Evolutionary conservation across 2,113 vertebrate genomes (phyloP).

Genomic region (Upupa epops): DNA sequence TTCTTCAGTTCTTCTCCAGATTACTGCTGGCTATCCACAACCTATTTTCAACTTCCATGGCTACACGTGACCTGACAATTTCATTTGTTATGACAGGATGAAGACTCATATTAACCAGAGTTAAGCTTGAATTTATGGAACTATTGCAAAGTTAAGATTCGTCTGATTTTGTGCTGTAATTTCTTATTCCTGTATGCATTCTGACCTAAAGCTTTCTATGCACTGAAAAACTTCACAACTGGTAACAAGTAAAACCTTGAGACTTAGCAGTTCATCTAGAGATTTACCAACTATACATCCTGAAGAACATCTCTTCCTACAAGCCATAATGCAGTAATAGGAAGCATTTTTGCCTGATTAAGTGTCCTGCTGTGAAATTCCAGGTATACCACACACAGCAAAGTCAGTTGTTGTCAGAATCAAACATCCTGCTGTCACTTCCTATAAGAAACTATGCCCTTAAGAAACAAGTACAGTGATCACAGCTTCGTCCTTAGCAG

Average conservation of each 20-base stretch:
- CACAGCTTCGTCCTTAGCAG: background rate
- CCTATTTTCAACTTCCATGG: background rate
- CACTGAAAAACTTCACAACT: background rate
- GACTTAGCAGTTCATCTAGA: background rate
- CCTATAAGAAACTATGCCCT: background rate
- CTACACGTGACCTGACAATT: background rate
- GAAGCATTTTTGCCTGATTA: background rate
- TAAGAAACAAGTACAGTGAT: background rate
- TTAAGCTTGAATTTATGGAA: background rate
- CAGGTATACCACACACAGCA: background rate
- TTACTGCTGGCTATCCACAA: background rate
- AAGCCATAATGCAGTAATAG: background rate
- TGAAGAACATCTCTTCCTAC: background rate
- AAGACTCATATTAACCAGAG: background rate
- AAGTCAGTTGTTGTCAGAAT: background rate
- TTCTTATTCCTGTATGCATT: background rate
- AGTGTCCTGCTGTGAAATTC: background rate
- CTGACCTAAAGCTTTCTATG: conserved; percentile 35
- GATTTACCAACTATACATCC: background rate
- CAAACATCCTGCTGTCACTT: background rate
- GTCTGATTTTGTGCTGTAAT: background rate
- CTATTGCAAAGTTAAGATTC: background rate
- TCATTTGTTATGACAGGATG: background rate
- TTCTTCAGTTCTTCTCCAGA: background rate
- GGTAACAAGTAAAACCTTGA: background rate